A percentile compares a stretch with the other conserved stretches of the same genome.
Evolutionary conservation across 1,140 invertebrate species (phyloP).

Genomic region (Hypsibius dujardini): DNA sequence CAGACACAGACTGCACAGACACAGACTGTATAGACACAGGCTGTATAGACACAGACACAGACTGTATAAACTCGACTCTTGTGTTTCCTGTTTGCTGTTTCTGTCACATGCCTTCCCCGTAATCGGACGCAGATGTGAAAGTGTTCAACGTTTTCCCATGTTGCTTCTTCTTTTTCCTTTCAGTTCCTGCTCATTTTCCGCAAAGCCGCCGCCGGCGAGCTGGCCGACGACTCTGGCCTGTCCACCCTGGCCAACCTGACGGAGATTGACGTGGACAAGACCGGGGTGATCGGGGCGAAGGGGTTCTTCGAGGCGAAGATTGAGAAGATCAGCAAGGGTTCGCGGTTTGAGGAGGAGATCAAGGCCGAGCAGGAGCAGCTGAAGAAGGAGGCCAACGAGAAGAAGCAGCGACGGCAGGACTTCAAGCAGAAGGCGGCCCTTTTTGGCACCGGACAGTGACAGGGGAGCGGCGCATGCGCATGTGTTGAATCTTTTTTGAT

Average conservation of each 20-base stretch:
- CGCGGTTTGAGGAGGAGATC: conserved; percentile 71
- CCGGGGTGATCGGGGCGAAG: conserved; percentile 69
- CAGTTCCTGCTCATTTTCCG: conserved; percentile 66
- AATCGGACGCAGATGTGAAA: too few relatives aligned
- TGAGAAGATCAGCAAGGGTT: conserved; percentile 53
- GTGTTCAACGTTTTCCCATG: too few relatives aligned
- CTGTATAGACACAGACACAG: too few relatives aligned
- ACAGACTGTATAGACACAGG: too few relatives aligned
- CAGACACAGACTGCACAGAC: too few relatives aligned
- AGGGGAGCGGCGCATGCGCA: too few relatives aligned
- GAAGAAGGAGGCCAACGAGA: conserved; percentile 56
- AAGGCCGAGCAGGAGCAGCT: conserved; percentile 65
- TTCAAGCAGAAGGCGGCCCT: conserved; percentile 60
- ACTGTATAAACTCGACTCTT: too few relatives aligned
- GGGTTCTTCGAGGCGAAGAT: conserved; percentile 81
- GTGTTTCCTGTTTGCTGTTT: too few relatives aligned
- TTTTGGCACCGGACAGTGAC: too few relatives aligned
- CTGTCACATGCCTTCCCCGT: too few relatives aligned
- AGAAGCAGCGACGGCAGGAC: conserved; percentile 48
- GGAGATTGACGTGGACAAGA: conserved; percentile 69
- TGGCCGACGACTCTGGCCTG: conserved; percentile 60
- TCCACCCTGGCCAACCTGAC: conserved; percentile 59
- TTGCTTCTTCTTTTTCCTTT: conserved; percentile 27
- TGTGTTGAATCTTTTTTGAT: too few relatives aligned
- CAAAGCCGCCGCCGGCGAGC: conserved; percentile 64